Conservation (phyloP, 2,113 vertebrate species). For the Rostratula benghalensis region DNA sequence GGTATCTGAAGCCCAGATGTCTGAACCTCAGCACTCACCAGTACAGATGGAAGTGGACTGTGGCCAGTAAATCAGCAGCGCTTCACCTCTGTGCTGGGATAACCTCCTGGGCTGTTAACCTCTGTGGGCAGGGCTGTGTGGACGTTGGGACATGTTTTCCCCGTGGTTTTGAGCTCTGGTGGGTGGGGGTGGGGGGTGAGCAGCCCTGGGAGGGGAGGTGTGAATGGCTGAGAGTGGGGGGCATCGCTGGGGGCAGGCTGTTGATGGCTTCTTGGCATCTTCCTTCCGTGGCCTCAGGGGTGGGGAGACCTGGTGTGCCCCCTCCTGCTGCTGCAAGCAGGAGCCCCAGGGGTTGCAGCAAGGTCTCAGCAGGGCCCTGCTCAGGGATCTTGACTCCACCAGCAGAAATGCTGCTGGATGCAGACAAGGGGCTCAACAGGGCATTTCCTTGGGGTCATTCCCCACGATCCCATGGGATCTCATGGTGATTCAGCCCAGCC, state of each 20-base stretch:
- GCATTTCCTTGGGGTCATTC: fast-evolving
- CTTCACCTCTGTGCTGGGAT: fast-evolving
- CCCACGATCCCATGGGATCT: background rate
- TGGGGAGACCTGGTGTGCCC: background rate
- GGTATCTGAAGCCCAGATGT: background rate
- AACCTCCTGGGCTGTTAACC: background rate
- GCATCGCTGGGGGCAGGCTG: fast-evolving
- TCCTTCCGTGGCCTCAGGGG: background rate
- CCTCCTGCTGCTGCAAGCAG: background rate
- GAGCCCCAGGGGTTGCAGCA: background rate
- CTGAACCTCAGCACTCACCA: fast-evolving
- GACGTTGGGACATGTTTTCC: background rate
- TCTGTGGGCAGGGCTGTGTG: background rate
- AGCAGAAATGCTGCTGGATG: background rate
- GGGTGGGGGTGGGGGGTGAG: background rate
- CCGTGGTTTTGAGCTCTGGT: background rate
- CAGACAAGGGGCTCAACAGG: background rate
- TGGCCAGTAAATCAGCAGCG: background rate
- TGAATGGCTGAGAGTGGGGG: background rate
- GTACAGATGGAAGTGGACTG: background rate
- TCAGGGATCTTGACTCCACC: background rate
- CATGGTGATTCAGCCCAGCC: fast-evolving
- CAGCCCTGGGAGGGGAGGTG: background rate
- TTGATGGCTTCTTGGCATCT: background rate
- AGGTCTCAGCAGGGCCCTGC: background rate